Conservation (phyloP, 2,797 vertebrate species). For the Dromococcyx pavoninus region DNA sequence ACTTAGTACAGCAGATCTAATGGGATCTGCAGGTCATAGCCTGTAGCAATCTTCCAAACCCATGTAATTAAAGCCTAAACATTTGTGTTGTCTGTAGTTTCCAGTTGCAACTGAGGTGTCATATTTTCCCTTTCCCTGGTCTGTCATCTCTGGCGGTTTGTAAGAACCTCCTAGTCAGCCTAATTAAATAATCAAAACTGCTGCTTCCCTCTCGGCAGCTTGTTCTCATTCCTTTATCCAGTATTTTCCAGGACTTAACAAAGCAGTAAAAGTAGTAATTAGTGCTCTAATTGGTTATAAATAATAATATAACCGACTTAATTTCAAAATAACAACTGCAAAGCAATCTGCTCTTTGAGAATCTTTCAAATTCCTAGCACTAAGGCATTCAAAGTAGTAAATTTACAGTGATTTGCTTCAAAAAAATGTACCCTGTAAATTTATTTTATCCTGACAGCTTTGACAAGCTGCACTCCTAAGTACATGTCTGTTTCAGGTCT, state of each 20-base stretch:
- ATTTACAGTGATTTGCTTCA: slow-evolving; percentile 49
- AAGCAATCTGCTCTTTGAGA: slow-evolving; percentile 47
- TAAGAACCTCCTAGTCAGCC: background rate
- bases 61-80: slow-evolving; percentile 28
- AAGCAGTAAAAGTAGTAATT: slow-evolving; percentile 47
- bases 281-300: slow-evolving; percentile 37
- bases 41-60: background rate
- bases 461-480: slow-evolving; percentile 18
- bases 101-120: background rate
- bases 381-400: slow-evolving; percentile 11
- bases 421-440: slow-evolving; percentile 3
- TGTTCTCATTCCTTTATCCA: background rate
- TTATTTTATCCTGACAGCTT: slow-evolving; percentile 34
- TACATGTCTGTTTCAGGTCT: background rate
- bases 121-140: background rate
- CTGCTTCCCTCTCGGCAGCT: background rate
- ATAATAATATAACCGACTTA: slow-evolving; percentile 62
- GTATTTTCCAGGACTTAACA: background rate
- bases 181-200: slow-evolving; percentile 14
- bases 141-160: background rate
- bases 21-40: background rate
- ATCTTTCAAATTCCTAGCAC: slow-evolving; percentile 26
- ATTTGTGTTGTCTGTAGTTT: background rate
- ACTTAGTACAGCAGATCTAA: background rate
- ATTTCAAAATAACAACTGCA: slow-evolving; percentile 73